Base-by-base conservation (phyloP, 2,888 invertebrate genomes). In the Tenthredo mesomela region DNA sequence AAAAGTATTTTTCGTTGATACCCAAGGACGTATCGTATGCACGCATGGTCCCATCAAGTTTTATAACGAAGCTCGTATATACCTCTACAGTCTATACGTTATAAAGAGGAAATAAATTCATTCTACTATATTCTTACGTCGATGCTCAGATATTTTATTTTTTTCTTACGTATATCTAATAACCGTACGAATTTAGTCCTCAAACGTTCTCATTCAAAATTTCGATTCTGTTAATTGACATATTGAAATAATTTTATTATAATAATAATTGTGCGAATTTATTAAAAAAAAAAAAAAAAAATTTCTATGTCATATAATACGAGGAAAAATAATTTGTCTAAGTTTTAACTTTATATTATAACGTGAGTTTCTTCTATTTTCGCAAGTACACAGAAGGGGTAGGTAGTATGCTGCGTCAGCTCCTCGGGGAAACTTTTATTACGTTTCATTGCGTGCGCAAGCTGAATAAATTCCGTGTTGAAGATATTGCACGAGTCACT, bases 371-470 rank as follows among this genome's bases (percentile, higher is more conserved):
- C 21, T 43, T n/a, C 43, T 43, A 43, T 40, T 54, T n/a, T 73
- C 47, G 43, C 73, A 43, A 73, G 73, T 77, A 77, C 77, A 77
- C 18, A 5, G 73, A 73, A 73, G 25, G 73, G 73, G 77, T 54
- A 25, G 40, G 40, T n/a, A 58, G 25, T 80, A 40, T 80, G 50
- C 50, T 50, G 25, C 80, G 80, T 61, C 80, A 80, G 61, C 61
- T 61, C 12, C 25, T 25, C 10, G 12, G 61, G 15, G 21, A 40
- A 80, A 58, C 61, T 80, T 80, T 80, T 80, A 80, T 80, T 40
- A 29, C 61, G 25, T 80, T 65, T 65, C 80, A 65, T 80, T 40
- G 80, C 80, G 80, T 80, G 61, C n/a, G 61, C 61, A 21, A 80
- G 21, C 80, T 61, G 80, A 65, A 80, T 80, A 58, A 65, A 61